Conservation (phyloP, 2,888 invertebrate species). For the Craniophora ligustri region DNA sequence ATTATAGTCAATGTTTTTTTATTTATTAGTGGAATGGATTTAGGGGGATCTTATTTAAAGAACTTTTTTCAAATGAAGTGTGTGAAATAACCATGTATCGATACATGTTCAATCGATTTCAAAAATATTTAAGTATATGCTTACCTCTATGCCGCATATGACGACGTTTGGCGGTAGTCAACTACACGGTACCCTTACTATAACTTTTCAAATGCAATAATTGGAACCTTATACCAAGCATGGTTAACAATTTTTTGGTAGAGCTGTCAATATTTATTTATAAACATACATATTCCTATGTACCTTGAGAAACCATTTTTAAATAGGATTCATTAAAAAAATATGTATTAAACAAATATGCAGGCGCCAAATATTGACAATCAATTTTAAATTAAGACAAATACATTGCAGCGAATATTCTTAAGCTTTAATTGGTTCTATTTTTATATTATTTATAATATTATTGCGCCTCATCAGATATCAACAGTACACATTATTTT, state of each 20-base stretch:
- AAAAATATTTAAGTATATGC: conserved; percentile 17
- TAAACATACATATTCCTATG: conserved; percentile 47
- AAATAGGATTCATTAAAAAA: conserved; percentile 27
- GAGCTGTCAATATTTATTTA: conserved; percentile 57
- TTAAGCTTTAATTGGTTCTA: conserved; percentile 41
- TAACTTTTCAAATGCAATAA: conserved; percentile 52
- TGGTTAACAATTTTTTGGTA: conserved; percentile 64
- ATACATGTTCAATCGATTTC: conserved; percentile 31
- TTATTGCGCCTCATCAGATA: conserved; percentile 36
- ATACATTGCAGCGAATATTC: conserved; percentile 31
- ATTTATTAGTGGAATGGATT: too few species aligned
- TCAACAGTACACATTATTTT: conserved; percentile 31
- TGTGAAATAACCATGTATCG: conserved; percentile 7
- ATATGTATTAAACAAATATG: too few species aligned
- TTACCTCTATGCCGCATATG: conserved; percentile 30
- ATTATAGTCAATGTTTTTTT: too few species aligned
- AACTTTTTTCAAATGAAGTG: too few species aligned
- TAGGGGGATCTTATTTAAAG: too few species aligned
- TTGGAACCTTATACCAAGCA: conserved; percentile 57
- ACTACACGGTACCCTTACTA: conserved; percentile 46
- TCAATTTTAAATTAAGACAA: conserved; percentile 1
- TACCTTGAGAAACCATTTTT: conserved; percentile 26
- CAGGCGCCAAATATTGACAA: conserved; percentile 18
- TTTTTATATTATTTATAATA: conserved; percentile 19
- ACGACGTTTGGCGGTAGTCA: conserved; percentile 53